Evolutionary conservation across 2,888 invertebrate genomes (phyloP).

Genomic region (Erebia palarica): DNA sequence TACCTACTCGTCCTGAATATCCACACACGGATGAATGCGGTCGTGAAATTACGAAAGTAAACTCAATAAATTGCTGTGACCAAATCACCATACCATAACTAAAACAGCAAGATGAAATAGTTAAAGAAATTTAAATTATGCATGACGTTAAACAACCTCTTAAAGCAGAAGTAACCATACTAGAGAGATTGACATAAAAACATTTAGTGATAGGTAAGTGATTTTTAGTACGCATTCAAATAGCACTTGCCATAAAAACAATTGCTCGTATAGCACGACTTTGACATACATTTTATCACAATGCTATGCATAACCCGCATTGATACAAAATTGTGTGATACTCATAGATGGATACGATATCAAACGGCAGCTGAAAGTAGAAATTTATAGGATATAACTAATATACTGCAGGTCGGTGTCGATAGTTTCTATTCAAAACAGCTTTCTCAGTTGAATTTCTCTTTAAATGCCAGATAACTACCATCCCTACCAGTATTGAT

Average conservation of each 20-base stretch:
- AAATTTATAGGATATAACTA: conserved; percentile 61
- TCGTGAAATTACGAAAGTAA: conserved; percentile 32
- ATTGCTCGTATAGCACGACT: conserved; percentile 16
- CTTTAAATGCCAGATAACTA: conserved; percentile 50
- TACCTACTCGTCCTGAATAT: conserved; percentile 70
- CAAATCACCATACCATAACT: not conserved
- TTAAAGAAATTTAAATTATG: conserved; percentile 9
- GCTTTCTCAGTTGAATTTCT: conserved; percentile 73
- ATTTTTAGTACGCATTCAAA: conserved; percentile 6
- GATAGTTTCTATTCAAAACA: conserved; percentile 71
- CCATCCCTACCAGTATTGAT: conserved; percentile 38
- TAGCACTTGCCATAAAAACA: conserved; percentile 15
- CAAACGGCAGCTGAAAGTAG: conserved; percentile 54
- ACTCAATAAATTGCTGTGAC: not conserved
- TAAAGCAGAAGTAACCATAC: not conserved
- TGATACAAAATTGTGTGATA: conserved; percentile 20
- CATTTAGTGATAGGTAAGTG: conserved; percentile 4
- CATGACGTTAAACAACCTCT: conserved; percentile 6
- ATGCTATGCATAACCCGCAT: conserved; percentile 14
- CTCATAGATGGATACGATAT: conserved; percentile 30
- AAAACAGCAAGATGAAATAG: not conserved
- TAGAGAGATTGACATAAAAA: conserved; percentile 9
- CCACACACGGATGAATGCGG: conserved; percentile 59
- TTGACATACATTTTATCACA: conserved; percentile 23
- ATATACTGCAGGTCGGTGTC: conserved; percentile 65